These are phyloP conservation scores for Pogonophryne albipinna DNA, from an alignment of 2,797 vertebrate genomes.

Conservation along the genomic window DNA sequence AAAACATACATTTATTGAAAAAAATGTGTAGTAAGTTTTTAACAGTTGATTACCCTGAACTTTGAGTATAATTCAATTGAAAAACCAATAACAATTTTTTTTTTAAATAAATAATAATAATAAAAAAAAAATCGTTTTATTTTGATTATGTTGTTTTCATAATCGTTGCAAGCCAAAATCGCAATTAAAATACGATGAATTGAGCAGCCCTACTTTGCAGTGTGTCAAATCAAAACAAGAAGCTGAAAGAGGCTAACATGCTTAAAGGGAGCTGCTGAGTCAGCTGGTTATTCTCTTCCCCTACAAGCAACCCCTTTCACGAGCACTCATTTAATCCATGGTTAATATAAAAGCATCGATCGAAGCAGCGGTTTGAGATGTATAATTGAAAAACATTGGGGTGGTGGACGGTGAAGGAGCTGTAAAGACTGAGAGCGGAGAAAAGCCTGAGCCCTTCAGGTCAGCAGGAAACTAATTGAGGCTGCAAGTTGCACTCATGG, in stretches of 20 bases:
- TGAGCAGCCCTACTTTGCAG: too few relatives aligned
- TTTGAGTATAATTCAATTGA: too few relatives aligned
- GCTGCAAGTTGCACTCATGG: slow-evolving; percentile 40
- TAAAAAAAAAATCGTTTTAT: too few relatives aligned
- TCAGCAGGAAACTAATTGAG: slow-evolving; percentile 64
- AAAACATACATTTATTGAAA: too few relatives aligned
- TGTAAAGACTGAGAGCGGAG: background rate
- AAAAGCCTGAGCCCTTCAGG: slow-evolving; percentile 16
- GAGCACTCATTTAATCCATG: background rate
- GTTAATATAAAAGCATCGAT: background rate
- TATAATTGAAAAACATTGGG: background rate
- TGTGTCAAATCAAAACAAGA: slow-evolving; percentile 1
- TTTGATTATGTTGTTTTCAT: too few relatives aligned
- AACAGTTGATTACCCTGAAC: too few relatives aligned
- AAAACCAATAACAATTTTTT: too few relatives aligned
- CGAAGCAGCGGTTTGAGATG: background rate
- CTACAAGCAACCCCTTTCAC: background rate
- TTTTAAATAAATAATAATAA: too few relatives aligned
- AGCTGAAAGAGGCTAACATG: background rate
- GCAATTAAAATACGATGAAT: too few relatives aligned
- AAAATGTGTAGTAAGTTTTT: too few relatives aligned
- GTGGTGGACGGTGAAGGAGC: background rate
- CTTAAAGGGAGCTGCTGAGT: background rate
- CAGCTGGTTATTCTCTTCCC: background rate
- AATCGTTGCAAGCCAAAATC: too few relatives aligned